These are phyloP conservation scores for Hipposideros larvatus DNA, from an alignment of 2,797 vertebrate genomes.

Conservation along the genomic window DNA sequence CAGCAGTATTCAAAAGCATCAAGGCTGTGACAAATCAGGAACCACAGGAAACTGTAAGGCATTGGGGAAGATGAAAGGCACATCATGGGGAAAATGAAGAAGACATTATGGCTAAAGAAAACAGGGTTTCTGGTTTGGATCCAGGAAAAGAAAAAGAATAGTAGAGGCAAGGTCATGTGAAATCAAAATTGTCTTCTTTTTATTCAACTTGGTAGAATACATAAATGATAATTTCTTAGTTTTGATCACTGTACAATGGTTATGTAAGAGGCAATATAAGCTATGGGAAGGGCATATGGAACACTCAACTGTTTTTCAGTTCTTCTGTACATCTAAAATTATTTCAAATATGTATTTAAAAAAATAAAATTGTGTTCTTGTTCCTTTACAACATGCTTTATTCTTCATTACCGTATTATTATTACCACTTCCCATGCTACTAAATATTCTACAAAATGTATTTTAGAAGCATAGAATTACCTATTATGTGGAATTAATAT, in stretches of 20 bases:
- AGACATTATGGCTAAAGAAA: background rate
- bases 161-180: background rate
- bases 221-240: background rate
- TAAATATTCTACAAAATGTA: background rate
- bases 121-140: background rate
- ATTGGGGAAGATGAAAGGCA: background rate
- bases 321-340: background rate
- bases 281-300: background rate
- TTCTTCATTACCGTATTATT: background rate
- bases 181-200: background rate
- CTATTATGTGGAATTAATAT: background rate
- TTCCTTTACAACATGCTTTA: background rate
- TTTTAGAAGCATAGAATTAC: background rate
- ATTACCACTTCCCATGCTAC: background rate
- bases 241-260: background rate
- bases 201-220: background rate
- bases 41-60: background rate
- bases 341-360: background rate
- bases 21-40: background rate
- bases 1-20: background rate
- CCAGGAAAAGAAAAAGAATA: background rate
- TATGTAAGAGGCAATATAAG: background rate
- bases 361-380: background rate
- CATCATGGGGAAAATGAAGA: no score
- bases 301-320: background rate